Evolutionary conservation across 2,888 invertebrate genomes (phyloP).

Genomic region (Sipha maydis): DNA sequence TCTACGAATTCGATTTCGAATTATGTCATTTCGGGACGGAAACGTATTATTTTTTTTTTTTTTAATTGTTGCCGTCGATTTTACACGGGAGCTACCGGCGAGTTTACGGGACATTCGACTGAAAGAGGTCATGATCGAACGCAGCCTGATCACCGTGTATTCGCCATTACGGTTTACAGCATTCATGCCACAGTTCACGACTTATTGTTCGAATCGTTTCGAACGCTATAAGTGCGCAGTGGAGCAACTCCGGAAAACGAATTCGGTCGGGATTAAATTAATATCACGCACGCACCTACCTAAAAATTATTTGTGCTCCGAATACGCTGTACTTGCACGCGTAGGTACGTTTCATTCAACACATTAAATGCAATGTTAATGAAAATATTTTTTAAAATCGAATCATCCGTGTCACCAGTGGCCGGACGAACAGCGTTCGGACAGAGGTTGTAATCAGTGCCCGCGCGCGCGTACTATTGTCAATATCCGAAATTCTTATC

Average conservation of each 20-base stretch:
- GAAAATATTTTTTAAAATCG: too few species aligned
- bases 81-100: neutral
- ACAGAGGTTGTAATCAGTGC: too few species aligned
- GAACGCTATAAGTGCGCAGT: neutral
- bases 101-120: neutral
- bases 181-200: neutral
- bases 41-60: neutral
- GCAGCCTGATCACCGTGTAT: neutral
- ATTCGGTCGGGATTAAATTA: neutral
- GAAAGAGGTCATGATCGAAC: neutral
- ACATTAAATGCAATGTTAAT: too few species aligned
- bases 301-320: too few species aligned
- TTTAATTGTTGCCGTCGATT: neutral
- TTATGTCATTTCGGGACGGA: neutral
- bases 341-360: too few species aligned
- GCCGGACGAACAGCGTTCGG: too few species aligned
- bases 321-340: too few species aligned
- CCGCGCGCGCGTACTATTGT: too few species aligned
- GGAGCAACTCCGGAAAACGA: neutral
- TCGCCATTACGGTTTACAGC: neutral
- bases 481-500: too few species aligned
- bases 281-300: neutral
- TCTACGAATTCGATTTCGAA: neutral
- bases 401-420: too few species aligned
- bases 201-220: neutral